Percentiles rank a stretch among this genome's conserved stretches.
Conservation (phyloP, 2,797 vertebrate species). For the Orientallactaga sibirica region DNA sequence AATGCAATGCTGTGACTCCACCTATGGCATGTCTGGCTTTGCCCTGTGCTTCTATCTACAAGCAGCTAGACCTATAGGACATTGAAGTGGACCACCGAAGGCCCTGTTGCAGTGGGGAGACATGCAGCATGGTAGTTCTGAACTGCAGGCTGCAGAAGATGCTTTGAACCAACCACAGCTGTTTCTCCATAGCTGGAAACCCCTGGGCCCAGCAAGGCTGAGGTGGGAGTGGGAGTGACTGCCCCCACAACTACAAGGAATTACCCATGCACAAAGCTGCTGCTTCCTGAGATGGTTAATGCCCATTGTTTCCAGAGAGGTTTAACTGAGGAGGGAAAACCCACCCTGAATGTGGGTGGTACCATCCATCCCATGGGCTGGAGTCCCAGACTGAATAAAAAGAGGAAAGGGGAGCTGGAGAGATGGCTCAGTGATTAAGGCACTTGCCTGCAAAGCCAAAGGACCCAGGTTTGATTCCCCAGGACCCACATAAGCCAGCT, state of each 20-base stretch:
- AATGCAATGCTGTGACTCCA: background rate
- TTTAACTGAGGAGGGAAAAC: background rate
- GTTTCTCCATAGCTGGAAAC: background rate
- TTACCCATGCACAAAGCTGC: background rate
- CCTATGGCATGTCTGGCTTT: background rate
- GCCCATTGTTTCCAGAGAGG: background rate
- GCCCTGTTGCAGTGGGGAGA: background rate
- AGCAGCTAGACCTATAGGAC: background rate
- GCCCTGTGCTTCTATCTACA: background rate
- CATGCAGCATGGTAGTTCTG: too few relatives aligned
- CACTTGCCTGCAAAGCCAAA: too few relatives aligned
- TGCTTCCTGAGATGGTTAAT: background rate
- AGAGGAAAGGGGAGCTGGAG: too few relatives aligned
- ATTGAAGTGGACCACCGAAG: background rate
- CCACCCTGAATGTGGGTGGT: background rate
- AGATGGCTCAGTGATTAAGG: too few relatives aligned
- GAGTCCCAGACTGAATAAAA: background rate
- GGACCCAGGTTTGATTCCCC: too few relatives aligned
- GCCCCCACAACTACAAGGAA: background rate
- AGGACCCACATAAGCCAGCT: too few relatives aligned
- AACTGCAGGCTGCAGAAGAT: background rate
- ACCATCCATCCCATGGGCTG: background rate
- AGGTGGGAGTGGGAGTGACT: background rate
- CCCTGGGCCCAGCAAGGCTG: background rate
- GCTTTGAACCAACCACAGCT: background rate